Evolutionary conservation across 2,113 vertebrate species (phyloP), one percentile per base, ranked within the genome.

Genomic region (Beaufortia kweichowensis): DNA sequence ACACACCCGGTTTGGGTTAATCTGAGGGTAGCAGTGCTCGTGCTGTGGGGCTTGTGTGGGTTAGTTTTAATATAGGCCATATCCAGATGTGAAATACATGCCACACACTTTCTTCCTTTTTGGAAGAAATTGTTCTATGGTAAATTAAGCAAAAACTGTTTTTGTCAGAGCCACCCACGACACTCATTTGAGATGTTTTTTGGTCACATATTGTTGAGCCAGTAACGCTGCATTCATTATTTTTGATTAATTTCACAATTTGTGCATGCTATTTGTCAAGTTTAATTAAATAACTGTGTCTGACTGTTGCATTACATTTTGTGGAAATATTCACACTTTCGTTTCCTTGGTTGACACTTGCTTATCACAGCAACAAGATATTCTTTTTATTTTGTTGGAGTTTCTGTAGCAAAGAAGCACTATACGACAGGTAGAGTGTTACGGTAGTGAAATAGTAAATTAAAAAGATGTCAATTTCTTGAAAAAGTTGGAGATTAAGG

Each of bases 101-200:
- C 66, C 61, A 67, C 65, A 69, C 53, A 56, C 26, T 29, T 39
- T 26, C 41, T 48, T 10, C 21, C 62, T 66, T 61, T 72, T 77
- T 39, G 55, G 17, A 23, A 2, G 6, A 28, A 39, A n/a, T 33
- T 78, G 72, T 74, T 61, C 73, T 81, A 81, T 81, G 79, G 29
- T 77, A 60, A 15, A 24, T 17, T 41, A 35, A 33, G 57, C 6
- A 80, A 64, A 79, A 79, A 65, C n/a, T 59, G 2, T 48, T 69
- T 55, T 55, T 53, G 29, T 5, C 24, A 29, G 26, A 29, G 53
- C 15, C 7, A 50, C 39, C 41, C 21, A 72, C 24, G 50, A 3
- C 15, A 69, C 61, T 74, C n/a, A 46, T 23, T 64, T 48, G 11
- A 64, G 56, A 53, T 57, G 43, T 57, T 73, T 60, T 56, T 73